These are phyloP conservation scores for Acrocephalus scirpaceus DNA, from an alignment of 2,797 vertebrate genomes.

Conservation along the genomic window DNA sequence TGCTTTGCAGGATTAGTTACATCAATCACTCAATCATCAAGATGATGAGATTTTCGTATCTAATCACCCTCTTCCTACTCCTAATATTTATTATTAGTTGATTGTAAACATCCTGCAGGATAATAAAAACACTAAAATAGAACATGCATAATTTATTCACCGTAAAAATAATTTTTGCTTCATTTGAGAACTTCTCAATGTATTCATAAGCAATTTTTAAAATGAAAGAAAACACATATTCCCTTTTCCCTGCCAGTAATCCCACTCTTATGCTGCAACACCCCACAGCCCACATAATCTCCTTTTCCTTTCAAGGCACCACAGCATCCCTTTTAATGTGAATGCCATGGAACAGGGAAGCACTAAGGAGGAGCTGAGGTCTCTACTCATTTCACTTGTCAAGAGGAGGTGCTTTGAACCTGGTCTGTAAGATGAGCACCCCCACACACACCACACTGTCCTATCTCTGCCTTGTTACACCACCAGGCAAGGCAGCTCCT, in stretches of 20 bases:
- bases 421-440: not conserved
- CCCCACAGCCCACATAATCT: not conserved
- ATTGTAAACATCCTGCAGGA: slow-evolving; percentile 35
- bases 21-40: slow-evolving; percentile 2
- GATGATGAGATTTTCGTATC: not conserved
- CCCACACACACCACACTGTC: accelerated
- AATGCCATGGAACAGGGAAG: not conserved
- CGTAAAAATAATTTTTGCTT: not conserved
- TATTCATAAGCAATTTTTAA: not conserved
- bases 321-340: not conserved
- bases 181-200: not conserved
- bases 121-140: slow-evolving; percentile 29
- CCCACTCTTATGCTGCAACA: not conserved
- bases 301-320: not conserved
- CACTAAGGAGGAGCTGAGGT: not conserved
- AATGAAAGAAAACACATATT: not conserved
- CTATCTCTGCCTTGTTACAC: not conserved
- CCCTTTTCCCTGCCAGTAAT: not conserved
- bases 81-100: slow-evolving; percentile 40
- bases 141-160: not conserved
- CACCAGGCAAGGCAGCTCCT: not conserved
- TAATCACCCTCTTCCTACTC: not conserved
- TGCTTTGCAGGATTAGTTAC: not conserved
- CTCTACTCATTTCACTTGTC: not conserved
- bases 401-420: not conserved